Percentiles rank a stretch among this genome's conserved stretches.
These are phyloP conservation scores for Paramuricea clavata DNA, from an alignment of 92 coral and sea anemone species.

Conservation along the genomic window DNA sequence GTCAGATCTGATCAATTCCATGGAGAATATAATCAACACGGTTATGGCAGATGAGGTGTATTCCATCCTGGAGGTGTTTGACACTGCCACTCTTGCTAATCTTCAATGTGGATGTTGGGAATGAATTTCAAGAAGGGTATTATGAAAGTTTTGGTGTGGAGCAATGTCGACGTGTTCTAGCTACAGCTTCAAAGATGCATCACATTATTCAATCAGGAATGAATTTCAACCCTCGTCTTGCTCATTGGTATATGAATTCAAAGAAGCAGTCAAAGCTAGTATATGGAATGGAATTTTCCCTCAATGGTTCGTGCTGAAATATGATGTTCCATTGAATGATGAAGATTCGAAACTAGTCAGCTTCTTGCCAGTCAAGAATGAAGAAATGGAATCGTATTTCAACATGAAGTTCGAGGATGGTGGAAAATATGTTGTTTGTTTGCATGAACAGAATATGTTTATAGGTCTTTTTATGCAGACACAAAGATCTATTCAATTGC, in stretches of 20 bases:
- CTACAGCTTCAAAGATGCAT: constrained; percentile 52
- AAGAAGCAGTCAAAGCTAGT: constrained; percentile 48
- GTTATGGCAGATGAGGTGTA: constrained; percentile 28
- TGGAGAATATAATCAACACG: constrained; percentile 30
- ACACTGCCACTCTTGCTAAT: constrained; percentile 37
- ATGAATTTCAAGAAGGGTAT: constrained; percentile 48
- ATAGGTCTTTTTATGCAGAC: constrained; percentile 43
- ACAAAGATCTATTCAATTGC: constrained; percentile 48
- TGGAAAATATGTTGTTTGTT: constrained; percentile 28
- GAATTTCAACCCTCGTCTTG: constrained; percentile 56
- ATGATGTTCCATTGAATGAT: constrained; percentile 24
- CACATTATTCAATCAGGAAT: constrained; percentile 56
- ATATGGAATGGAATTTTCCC: constrained; percentile 31
- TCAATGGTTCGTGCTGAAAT: constrained; percentile 36
- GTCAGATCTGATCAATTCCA: constrained; percentile 27
- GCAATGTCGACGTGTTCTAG: constrained; percentile 45
- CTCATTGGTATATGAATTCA: constrained; percentile 50
- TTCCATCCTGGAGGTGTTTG: constrained; percentile 39
- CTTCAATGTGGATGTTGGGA: constrained; percentile 26
- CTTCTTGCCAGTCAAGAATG: constrained; percentile 17
- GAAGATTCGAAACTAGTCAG: constrained; percentile 11
- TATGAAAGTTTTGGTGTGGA: constrained; percentile 54
- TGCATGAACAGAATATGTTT: constrained; percentile 57
- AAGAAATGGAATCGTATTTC: not conserved
- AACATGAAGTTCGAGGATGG: constrained; percentile 37